Base-by-base conservation (phyloP, 1,140 invertebrate genomes). In the Notospermus geniculatus region DNA sequence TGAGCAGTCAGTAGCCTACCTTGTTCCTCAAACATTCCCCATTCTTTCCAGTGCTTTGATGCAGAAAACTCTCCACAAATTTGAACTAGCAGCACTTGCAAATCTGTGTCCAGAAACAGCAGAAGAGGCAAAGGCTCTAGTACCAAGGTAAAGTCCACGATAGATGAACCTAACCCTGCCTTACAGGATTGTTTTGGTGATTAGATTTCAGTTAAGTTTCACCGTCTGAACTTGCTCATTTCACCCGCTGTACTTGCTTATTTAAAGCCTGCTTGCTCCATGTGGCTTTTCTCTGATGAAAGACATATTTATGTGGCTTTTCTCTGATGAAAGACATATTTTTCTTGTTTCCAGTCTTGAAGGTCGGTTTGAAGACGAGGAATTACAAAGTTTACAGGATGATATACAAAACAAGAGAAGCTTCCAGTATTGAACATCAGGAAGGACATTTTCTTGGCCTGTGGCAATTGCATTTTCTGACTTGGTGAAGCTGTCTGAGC, bases 371-470 rank as follows among this genome's bases (percentile, higher is more conserved):
- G 93, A 97, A 81, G 95, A 98, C 78, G 95, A 98, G 76, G 95
- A 98, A 83, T 82, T 98, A 2, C 86, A 93, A 71, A 90, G 92
- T 72, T 89, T 98, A 70, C 81, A 98, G 30, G 96, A 98, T 74
- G 95, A 98, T 74, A 98, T 98, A 81, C 93, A 97, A 83, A 97
- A 95, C 0, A 97, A 98, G 82, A 86, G 93, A 78, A 97, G 94
- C 79, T 91, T 98, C 73, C 95, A 98, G 76, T 97, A 95, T 83
- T 97, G 85, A 89, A 43, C 5, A 15, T 15, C 4, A 36, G 32
- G 32, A 36, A 36, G 5, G 15, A 4, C 32, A 15, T 52, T 23
- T n/a, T 2, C 22, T 39, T 15, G 23, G 19, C 13, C 43, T 58
- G n/a, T 11, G 39, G 11, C 39, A n/a, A n/a, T n/a, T n/a, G n/a